A percentile compares a stretch with the other conserved stretches of the same genome.
Evolutionary conservation across 2,888 invertebrate species (phyloP).

Genomic region (Sycophila texana): DNA sequence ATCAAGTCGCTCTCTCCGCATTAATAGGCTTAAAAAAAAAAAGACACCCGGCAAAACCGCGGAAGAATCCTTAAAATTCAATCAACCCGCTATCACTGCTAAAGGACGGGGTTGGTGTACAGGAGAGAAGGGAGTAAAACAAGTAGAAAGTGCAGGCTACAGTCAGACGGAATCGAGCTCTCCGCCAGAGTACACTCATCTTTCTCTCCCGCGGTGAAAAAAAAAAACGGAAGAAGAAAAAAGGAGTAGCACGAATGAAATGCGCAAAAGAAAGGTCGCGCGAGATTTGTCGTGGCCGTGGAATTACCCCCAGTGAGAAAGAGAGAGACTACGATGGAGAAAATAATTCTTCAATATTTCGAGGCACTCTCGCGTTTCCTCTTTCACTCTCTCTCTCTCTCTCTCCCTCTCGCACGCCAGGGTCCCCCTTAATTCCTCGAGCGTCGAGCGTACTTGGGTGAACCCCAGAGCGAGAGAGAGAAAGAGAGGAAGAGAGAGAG

Average conservation of each 20-base stretch:
- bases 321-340: background rate
- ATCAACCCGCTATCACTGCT: background rate
- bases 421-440: conserved; percentile 40
- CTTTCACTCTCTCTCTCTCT: too few relatives aligned
- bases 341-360: conserved; percentile 50
- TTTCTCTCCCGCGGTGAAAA: background rate
- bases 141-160: conserved; percentile 6
- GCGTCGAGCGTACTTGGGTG: conserved; percentile 46
- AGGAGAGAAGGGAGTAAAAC: background rate
- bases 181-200: background rate
- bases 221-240: background rate
- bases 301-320: conserved; percentile 17
- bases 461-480: conserved; percentile 56
- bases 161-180: background rate
- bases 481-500: conserved; percentile 1
- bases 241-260: background rate
- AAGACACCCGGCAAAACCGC: background rate
- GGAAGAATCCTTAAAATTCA: conserved; percentile 24
- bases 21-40: background rate
- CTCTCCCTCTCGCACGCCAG: background rate
- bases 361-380: background rate
- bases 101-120: background rate
- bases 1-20: background rate
- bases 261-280: conserved; percentile 3
- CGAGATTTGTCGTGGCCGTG: background rate